Conservation (phyloP, 2,797 vertebrate genomes). For the Leptodactylus fallax region DNA sequence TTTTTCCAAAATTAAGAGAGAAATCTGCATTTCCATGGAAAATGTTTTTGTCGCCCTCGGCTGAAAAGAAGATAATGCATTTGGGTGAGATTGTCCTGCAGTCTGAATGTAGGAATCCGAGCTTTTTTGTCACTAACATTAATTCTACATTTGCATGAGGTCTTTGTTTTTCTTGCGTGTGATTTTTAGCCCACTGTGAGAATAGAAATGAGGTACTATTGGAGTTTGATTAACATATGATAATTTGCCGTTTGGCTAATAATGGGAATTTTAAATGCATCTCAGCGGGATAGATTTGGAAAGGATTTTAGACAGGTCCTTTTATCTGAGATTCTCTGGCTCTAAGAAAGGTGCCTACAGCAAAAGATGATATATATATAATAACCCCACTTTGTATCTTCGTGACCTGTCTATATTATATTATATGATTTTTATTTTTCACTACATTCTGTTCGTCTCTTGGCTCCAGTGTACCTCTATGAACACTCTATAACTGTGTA, state of each 20-base stretch:
- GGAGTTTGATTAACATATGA: conserved; percentile 61
- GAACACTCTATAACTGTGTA: no score
- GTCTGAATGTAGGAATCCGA: conserved; percentile 25
- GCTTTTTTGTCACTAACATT: conserved; percentile 23
- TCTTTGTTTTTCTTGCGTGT: conserved; percentile 53
- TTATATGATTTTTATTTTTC: no score
- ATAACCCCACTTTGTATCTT: neutral
- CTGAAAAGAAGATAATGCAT: conserved; percentile 22
- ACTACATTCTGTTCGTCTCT: neutral
- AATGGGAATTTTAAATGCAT: conserved; percentile 57
- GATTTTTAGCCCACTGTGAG: conserved; percentile 56
- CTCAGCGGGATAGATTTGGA: conserved; percentile 51
- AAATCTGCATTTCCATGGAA: conserved; percentile 40
- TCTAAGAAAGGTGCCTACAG: neutral
- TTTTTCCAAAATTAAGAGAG: conserved; percentile 6
- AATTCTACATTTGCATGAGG: conserved; percentile 56
- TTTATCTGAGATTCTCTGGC: conserved; percentile 29
- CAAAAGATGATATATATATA: neutral
- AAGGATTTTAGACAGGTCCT: conserved; percentile 32
- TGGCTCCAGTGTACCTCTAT: neutral
- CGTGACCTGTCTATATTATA: neutral
- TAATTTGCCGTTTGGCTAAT: conserved; percentile 59
- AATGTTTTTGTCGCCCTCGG: neutral
- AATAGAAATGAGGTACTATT: conserved; percentile 52
- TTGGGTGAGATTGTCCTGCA: conserved; percentile 7